Evolutionary conservation across 2,888 invertebrate genomes (phyloP).

Genomic region (Sipha maydis): DNA sequence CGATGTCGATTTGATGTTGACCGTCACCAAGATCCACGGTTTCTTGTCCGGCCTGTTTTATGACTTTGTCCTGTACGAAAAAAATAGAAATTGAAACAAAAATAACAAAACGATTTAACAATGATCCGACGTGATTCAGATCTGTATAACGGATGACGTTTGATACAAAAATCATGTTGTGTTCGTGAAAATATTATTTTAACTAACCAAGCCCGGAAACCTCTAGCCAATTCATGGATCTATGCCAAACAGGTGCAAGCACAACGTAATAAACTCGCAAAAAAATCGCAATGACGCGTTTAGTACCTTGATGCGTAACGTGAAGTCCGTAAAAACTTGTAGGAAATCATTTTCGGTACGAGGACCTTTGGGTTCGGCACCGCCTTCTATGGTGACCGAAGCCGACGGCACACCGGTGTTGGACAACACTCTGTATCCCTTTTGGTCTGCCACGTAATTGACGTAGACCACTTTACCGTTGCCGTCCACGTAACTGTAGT

Average conservation of each 20-base stretch:
- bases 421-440: conserved; percentile 49
- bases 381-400: conserved; percentile 31
- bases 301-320: conserved; percentile 30
- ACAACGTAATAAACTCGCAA: no score
- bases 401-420: conserved; percentile 28
- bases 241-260: no score
- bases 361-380: neutral
- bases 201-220: no score
- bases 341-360: conserved; percentile 1
- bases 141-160: no score
- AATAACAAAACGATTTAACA: no score
- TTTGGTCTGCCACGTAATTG: conserved; percentile 47
- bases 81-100: neutral
- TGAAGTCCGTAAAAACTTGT: conserved; percentile 27
- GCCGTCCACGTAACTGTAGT: conserved; percentile 43
- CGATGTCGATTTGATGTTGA: neutral
- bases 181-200: no score
- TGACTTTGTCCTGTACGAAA: neutral
- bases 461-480: conserved; percentile 38
- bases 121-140: no score
- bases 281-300: no score
- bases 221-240: no score
- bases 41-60: conserved; percentile 9
- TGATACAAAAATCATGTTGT: no score
- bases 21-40: neutral